Conservation (phyloP, 2,797 vertebrate genomes). For the Hypotaenidia philippensis region DNA sequence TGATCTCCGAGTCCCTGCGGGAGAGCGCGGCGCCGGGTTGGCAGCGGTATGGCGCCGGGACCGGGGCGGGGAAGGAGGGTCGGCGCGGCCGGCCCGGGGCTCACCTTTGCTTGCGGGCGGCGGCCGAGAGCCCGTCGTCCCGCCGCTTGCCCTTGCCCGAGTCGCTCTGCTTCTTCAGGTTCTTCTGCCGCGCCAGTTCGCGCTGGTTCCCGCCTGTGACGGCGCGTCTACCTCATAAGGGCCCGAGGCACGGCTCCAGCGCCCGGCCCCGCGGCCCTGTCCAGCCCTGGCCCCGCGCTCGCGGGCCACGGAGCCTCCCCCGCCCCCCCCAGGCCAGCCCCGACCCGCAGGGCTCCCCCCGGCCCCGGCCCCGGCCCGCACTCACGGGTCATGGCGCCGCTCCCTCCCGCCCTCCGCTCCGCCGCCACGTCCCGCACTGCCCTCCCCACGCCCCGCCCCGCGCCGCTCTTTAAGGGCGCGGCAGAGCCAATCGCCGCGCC, state of each 20-base stretch:
- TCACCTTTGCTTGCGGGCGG: conserved; percentile 92
- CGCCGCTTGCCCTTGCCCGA: conserved; percentile 85
- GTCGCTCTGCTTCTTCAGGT: conserved; percentile 90
- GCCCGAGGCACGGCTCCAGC: background rate
- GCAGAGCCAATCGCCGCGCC: background rate
- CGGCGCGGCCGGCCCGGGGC: background rate
- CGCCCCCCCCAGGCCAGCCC: background rate
- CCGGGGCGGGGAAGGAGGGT: background rate
- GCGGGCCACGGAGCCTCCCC: background rate
- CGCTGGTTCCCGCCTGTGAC: conserved; percentile 92
- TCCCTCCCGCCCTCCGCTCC: background rate
- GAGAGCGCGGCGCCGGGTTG: background rate
- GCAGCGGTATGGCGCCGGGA: background rate
- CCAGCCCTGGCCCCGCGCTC: background rate
- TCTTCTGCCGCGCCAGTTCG: conserved; percentile 91
- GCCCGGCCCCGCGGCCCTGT: background rate
- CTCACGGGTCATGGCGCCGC: conserved; percentile 53
- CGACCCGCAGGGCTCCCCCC: background rate
- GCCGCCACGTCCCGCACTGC: conserved; percentile 21
- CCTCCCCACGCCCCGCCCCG: background rate
- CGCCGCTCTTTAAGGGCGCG: background rate
- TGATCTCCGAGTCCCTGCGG: conserved; percentile 94
- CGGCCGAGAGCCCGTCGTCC: conserved; percentile 92
- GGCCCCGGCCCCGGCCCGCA: background rate
- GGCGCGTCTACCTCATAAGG: background rate